These are phyloP conservation scores for Aspidiotus rigidus DNA, from an alignment of 2,888 invertebrate species.

Conservation along the genomic window DNA sequence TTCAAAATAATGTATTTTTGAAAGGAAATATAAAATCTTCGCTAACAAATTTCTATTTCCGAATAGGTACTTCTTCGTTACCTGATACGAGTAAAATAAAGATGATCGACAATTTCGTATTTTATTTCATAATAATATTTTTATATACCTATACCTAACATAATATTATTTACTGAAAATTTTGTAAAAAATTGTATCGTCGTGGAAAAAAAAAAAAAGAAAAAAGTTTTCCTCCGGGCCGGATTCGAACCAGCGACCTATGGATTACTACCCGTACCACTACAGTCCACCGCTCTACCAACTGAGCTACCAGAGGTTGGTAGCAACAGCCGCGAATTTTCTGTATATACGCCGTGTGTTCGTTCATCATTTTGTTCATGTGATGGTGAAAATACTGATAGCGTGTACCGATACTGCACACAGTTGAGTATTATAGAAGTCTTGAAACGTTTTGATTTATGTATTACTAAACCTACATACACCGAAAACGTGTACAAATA, in stretches of 20 bases:
- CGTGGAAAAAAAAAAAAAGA: constrained; percentile 9
- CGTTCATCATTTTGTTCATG: no score
- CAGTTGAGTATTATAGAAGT: no score
- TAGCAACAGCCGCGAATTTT: neutral
- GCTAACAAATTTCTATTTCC: no score
- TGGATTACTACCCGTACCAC: constrained; percentile 37
- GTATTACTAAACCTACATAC: no score
- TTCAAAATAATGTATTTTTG: no score
- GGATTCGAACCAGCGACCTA: constrained; percentile 41
- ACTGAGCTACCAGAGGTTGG: constrained; percentile 39
- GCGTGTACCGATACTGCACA: no score
- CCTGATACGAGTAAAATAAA: neutral
- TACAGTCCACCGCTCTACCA: constrained; percentile 42
- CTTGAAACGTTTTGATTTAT: no score
- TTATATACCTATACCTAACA: neutral
- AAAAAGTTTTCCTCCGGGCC: constrained; percentile 39
- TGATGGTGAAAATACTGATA: no score
- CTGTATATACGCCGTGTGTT: no score
- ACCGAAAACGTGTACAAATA: no score
- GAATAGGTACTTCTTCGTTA: no score
- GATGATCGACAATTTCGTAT: neutral
- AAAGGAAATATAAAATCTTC: neutral
- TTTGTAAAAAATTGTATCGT: neutral
- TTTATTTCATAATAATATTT: neutral
- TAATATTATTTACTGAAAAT: constrained; percentile 8